Percentiles rank a stretch among this genome's conserved stretches.
Conservation (phyloP, 2,888 invertebrate genomes). For the Xylota segnis region DNA sequence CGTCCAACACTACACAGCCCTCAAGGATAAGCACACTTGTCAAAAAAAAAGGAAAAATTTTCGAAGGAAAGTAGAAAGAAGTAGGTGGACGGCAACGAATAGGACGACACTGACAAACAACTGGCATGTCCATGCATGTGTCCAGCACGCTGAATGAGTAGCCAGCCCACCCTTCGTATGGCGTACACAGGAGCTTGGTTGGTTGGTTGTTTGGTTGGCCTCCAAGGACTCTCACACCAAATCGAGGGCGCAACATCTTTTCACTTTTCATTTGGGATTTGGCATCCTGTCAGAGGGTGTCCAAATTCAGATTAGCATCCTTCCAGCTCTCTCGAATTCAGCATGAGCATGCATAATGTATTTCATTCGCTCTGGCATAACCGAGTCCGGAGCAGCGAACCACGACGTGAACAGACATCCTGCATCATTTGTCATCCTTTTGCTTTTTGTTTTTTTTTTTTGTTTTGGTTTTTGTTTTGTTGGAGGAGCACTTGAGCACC, state of each 20-base stretch:
- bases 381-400: constrained; percentile 40
- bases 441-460: background rate
- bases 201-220: constrained; percentile 15
- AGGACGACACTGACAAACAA: constrained; percentile 69
- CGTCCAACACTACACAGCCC: constrained; percentile 39
- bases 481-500: constrained; percentile 50
- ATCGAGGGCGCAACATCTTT: constrained; percentile 71
- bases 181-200: too few species aligned
- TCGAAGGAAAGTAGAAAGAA: constrained; percentile 12
- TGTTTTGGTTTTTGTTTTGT: background rate
- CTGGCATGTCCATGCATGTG: constrained; percentile 50
- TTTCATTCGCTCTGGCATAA: constrained; percentile 53
- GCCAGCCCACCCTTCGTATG: constrained; percentile 20
- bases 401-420: constrained; percentile 66
- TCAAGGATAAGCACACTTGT: constrained; percentile 46
- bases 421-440: constrained; percentile 74
- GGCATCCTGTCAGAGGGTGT: constrained; percentile 76
- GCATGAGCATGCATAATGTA: constrained; percentile 76
- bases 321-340: constrained; percentile 60
- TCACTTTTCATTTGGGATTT: constrained; percentile 77
- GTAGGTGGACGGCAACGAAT: constrained; percentile 7
- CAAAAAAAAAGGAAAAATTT: background rate
- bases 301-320: constrained; percentile 77
- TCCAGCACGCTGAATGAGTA: constrained; percentile 17
- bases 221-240: constrained; percentile 51